Conservation (phyloP, 64 coral and sea anemone species). For the Montipora foliosa region DNA sequence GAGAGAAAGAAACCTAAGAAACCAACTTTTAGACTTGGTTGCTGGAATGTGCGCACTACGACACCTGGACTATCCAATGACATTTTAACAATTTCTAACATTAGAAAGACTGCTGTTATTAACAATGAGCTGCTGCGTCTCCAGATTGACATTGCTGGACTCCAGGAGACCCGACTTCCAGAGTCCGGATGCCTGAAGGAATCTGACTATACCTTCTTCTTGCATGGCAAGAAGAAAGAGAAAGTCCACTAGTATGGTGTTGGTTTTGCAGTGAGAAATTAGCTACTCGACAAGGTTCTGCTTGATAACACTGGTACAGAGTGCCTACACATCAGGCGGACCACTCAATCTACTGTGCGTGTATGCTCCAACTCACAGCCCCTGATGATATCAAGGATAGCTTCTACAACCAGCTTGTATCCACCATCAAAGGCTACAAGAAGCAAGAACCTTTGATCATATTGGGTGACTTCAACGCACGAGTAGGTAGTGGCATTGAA, state of each 20-base stretch:
- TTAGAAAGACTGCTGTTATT: no score
- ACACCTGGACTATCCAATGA: no score
- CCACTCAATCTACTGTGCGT: background rate
- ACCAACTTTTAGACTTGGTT: no score
- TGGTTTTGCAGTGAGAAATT: conserved; percentile 20
- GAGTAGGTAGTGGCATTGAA: background rate
- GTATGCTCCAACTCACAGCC: conserved; percentile 23
- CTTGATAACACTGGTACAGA: background rate
- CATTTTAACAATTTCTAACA: no score
- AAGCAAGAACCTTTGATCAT: background rate
- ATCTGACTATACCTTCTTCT: background rate
- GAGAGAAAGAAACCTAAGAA: no score
- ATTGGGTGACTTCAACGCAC: conserved; percentile 25
- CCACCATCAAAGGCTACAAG: background rate
- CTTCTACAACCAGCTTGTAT: conserved; percentile 19
- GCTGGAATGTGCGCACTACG: no score
- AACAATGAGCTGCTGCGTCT: no score
- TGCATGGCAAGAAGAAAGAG: background rate
- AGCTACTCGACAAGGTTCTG: background rate
- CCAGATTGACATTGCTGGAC: no score
- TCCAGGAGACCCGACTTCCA: no score
- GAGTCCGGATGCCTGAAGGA: background rate
- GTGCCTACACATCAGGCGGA: background rate
- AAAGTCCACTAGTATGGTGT: background rate
- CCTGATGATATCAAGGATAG: conserved; percentile 6